A percentile compares a stretch with the other conserved stretches of the same genome.
These are phyloP conservation scores for Ameiurus melas DNA, from an alignment of 2,113 vertebrate species.

Conservation along the genomic window DNA sequence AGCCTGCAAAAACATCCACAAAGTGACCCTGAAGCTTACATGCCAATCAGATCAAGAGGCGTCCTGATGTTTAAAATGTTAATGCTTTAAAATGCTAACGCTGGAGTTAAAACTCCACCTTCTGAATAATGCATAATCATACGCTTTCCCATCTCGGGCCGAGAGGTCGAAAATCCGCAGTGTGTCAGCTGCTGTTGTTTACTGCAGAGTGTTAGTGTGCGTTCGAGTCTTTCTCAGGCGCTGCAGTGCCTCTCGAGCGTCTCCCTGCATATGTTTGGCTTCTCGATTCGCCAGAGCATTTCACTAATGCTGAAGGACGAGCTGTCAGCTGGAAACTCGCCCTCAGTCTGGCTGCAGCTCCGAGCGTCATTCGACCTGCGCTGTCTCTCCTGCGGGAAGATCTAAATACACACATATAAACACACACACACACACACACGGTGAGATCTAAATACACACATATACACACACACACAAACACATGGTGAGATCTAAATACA, in stretches of 20 bases:
- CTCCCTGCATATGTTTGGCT: neutral
- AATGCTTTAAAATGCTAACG: neutral
- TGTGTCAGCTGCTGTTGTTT: neutral
- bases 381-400: neutral
- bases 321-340: slow-evolving; percentile 40
- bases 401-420: neutral
- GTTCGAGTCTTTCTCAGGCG: neutral
- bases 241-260: neutral
- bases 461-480: too few species aligned
- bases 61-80: neutral
- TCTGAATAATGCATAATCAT: neutral
- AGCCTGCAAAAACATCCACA: neutral
- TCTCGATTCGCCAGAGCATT: neutral
- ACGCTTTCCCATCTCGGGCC: neutral
- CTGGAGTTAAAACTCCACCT: neutral
- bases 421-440: neutral
- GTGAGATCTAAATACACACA: neutral
- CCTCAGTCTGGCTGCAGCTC: slow-evolving; percentile 18
- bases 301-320: slow-evolving; percentile 17
- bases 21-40: neutral
- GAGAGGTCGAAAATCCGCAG: neutral
- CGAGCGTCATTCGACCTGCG: slow-evolving; percentile 13
- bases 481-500: too few species aligned
- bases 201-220: neutral
- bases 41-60: neutral